Conservation (phyloP, 2,888 invertebrate species). For the Orthosia gothica region DNA sequence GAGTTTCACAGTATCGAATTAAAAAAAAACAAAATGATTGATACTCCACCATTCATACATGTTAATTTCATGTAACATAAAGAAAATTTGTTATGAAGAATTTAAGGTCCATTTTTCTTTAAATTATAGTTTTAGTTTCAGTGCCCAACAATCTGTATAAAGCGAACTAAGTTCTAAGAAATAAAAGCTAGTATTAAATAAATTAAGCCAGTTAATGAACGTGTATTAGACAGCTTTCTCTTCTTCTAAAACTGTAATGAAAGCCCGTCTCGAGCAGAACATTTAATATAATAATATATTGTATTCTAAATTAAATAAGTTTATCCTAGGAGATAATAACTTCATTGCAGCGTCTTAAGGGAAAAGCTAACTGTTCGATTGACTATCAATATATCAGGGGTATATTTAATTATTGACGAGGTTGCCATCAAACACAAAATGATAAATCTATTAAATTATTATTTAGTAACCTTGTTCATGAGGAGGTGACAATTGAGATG, state of each 20-base stretch:
- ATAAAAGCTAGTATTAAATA: neutral
- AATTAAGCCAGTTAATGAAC: neutral
- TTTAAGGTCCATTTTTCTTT: neutral
- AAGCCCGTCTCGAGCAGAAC: constrained; percentile 8
- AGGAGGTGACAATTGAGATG: too few relatives aligned
- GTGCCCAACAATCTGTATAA: too few relatives aligned
- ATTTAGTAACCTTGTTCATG: too few relatives aligned
- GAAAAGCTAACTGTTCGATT: neutral
- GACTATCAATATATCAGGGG: neutral
- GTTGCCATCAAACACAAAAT: neutral
- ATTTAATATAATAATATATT: constrained; percentile 31
- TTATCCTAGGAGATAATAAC: neutral
- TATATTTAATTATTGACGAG: neutral
- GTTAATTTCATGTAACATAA: neutral
- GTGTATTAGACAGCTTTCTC: constrained; percentile 21
- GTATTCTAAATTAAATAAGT: constrained; percentile 18
- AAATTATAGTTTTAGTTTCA: neutral
- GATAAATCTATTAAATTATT: neutral
- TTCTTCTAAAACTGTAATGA: constrained; percentile 18
- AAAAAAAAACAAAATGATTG: neutral
- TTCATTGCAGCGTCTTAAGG: neutral
- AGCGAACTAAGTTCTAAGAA: neutral
- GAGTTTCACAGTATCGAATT: neutral
- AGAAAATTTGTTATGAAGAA: neutral
- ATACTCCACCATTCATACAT: neutral